A percentile compares a stretch with the other conserved stretches of the same genome.
These are phyloP conservation scores for Drosophila mojavensis DNA, from an alignment of 1,140 invertebrate genomes.

Conservation along the genomic window DNA sequence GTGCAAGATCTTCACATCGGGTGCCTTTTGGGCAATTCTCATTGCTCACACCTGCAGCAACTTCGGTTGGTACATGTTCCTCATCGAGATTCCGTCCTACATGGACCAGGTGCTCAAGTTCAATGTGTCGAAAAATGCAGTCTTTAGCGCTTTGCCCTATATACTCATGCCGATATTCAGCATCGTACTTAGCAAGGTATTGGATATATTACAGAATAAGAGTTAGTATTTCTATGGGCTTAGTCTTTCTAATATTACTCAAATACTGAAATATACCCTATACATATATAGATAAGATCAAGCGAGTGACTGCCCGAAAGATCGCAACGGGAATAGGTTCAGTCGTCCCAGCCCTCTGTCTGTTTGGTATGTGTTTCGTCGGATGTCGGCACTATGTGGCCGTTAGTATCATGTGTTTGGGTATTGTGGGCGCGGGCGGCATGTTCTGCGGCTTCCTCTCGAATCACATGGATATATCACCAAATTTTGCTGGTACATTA, in stretches of 20 bases:
- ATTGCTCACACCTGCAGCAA: slow-evolving; percentile 91
- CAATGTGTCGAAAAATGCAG: slow-evolving; percentile 91
- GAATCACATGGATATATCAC: not conserved
- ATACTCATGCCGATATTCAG: slow-evolving; percentile 91
- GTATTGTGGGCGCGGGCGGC: not conserved
- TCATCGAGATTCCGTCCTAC: slow-evolving; percentile 96
- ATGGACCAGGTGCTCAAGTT: slow-evolving; percentile 96
- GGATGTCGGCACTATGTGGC: not conserved
- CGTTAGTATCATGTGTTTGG: not conserved
- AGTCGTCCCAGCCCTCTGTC: slow-evolving; percentile 1
- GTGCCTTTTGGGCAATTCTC: slow-evolving; percentile 90
- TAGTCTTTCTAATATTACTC: slow-evolving; percentile 80
- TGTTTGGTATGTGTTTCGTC: slow-evolving; percentile 84
- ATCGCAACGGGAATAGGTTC: not conserved
- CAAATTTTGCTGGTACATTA: not conserved
- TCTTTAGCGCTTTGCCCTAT: slow-evolving; percentile 89
- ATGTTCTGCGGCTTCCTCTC: not conserved
- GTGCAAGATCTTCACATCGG: slow-evolving; percentile 89
- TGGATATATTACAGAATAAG: slow-evolving; percentile 86
- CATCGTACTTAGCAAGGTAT: slow-evolving; percentile 87
- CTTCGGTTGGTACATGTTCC: slow-evolving; percentile 97
- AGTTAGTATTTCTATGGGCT: slow-evolving; percentile 85
- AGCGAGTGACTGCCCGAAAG: not conserved
- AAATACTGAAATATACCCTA: not conserved
- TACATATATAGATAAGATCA: not conserved